Evolutionary conservation across 2,797 vertebrate species (phyloP), one percentile per base, ranked within the genome.

Genomic region (Urophycis tenuis): DNA sequence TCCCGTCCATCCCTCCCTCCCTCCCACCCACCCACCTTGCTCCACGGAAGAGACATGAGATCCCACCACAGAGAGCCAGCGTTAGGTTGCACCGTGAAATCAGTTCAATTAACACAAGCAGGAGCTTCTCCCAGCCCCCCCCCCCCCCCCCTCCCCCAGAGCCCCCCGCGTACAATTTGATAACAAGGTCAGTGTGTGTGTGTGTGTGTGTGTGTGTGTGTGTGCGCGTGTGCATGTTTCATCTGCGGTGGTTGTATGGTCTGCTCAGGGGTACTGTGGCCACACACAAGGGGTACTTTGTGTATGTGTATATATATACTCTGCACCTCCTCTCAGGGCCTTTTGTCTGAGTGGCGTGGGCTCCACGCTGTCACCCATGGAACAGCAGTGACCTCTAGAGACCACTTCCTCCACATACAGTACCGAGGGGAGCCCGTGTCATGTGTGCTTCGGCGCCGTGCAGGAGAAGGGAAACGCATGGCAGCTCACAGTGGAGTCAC

Each of bases 341-440:
- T 72, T 12, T 86, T 91, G 87, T 90, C 83, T 89, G 79, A 88
- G 82, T 83, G 81, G 82, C 83, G 88, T 85, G 85, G 86, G 82
- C 78, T 85, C 85, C 81, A 82, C 76, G 81, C 76, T 92, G 92
- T 92, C 81, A 89, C 92, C 90, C 88, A 89, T 93, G 92, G 92
- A 94, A 94, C 93, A 94, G 90, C 92, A 92, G 91, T 92, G 93
- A 94, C 93, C 93, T 95, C 91, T 94, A 92, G 93, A 94, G 92
- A 93, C 92, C 89, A 83, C 85, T 93, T 88, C 89, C 89, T 87
- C 90, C 89, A 94, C 85, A 84, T 92, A 91, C 87, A 85, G 85
- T 89, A 85, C 19, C 45, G 6, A 22, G 14, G 45, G 45, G 45
- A 53, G 19, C 45, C 45, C 45, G 12, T 4, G 11, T 15, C 17